Base-by-base conservation (phyloP, 1,140 invertebrate genomes). In the Drosophila sulfurigaster region DNA sequence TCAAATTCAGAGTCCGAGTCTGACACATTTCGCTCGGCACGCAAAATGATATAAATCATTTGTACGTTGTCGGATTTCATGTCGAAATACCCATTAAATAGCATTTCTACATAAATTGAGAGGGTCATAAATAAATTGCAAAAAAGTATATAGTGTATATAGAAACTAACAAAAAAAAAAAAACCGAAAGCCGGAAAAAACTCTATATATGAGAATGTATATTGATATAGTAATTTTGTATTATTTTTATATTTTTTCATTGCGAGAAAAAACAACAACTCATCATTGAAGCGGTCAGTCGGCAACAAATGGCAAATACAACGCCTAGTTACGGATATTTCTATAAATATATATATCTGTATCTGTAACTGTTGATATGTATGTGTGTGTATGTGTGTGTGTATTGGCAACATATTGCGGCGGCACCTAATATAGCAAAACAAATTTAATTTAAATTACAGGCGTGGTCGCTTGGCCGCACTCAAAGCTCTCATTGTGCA, bases 381-480 rank as follows among this genome's bases (percentile, higher is more conserved):
- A 3, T 41, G 3, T 72, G 20, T 68, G 15, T 60, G 20, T 68
- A n/a, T 60, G 10, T 68, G 8, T 59, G 20, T 59, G 13, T 71
- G 30, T 74, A 28, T 73, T 45, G 56, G 43, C 63, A 74, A 54
- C 64, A 30, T 78, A 66, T 71, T 82, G 81, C 73, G 85, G 83
- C 85, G 83, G 85, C 85, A 89, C 85, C 85, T 89, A 89, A 89
- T 89, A 89, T 89, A 89, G 85, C 72, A 71, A 89, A 81, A 85
- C 85, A 89, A 89, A 89, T 89, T 89, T 89, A 89, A 89, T 89
- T 89, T 89, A 89, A 89, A 89, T 89, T 89, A 89, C 86, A 89
- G 85, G 85, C 85, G 85, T 89, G 85, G 85, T 89, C 85, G 82
- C 76, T 75, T 60, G 66, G 70, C 51, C 62, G 70, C 76, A 78